Evolutionary conservation across 1,140 invertebrate genomes (phyloP).

Genomic region (Hypsibius dujardini): DNA sequence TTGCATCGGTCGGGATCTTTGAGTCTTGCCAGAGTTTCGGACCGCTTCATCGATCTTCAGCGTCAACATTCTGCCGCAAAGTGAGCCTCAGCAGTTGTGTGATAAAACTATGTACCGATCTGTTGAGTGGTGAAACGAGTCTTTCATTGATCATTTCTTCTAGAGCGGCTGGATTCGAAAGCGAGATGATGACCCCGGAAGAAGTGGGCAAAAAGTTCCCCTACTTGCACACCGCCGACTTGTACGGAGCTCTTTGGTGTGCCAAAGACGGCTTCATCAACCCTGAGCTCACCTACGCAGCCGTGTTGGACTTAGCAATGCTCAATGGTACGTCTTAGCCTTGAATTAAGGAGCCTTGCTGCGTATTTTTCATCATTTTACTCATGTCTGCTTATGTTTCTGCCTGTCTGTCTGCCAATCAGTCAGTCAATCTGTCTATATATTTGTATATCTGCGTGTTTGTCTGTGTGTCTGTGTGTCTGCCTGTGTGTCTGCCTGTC

Average conservation of each 20-base stretch:
- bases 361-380: too few relatives aligned
- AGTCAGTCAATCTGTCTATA: too few relatives aligned
- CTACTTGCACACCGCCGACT: constrained; percentile 57
- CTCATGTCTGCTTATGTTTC: too few relatives aligned
- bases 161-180: constrained; percentile 30
- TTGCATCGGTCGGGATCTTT: constrained; percentile 14
- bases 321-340: constrained; percentile 36
- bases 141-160: constrained; percentile 15
- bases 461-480: too few relatives aligned
- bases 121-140: background rate
- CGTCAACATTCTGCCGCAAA: constrained; percentile 26
- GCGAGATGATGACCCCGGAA: constrained; percentile 48
- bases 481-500: too few relatives aligned
- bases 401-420: too few relatives aligned
- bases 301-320: constrained; percentile 51
- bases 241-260: constrained; percentile 74
- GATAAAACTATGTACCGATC: background rate
- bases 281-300: constrained; percentile 57
- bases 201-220: constrained; percentile 60
- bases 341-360: too few relatives aligned
- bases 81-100: constrained; percentile 24
- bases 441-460: too few relatives aligned
- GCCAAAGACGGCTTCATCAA: constrained; percentile 78
- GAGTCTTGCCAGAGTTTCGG: background rate
- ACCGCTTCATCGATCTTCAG: constrained; percentile 25